Base-by-base conservation (phyloP, 2,113 vertebrate species). In the Lichenostomus cassidix region DNA sequence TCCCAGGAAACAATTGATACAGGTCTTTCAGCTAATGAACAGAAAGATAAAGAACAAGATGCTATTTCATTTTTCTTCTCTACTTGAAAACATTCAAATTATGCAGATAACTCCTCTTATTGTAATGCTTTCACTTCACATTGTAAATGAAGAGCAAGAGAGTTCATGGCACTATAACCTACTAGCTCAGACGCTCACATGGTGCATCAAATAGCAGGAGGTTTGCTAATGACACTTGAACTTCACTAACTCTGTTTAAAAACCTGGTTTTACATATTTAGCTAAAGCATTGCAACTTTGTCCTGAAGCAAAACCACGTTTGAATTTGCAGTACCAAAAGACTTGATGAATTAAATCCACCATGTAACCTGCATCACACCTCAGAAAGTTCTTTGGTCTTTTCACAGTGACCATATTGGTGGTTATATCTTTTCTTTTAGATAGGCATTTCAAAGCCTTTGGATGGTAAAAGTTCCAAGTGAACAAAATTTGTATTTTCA, bases 331-430 rank as follows among this genome's bases (percentile, higher is more conserved):
- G 21, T 17, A 8, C 5, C 60, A 55, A 68, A 59, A 76, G 3
- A 6, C 23, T 24, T 50, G 9, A 29, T 31, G 5, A 58, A 41
- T 42, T 11, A 56, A 53, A 52, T 39, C 15, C 6, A 3, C 27
- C 60, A 8, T 2, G 3, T 9, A 47, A 21, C 2, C 0, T 3
- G 1, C 8, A 25, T 15, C 11, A 17, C 20, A 50, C 3, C 2
- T 25, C 22, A 21, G 20, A 70, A 62, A 46, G 3, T 2, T 27
- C 20, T 71, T 59, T 33, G 18, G 5, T 47, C 19, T 60, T 87
- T 31, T 23, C 39, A 31, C 9, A 19, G 6, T 49, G 13, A 69
- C 13, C 12, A 16, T 15, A 12, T 21, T 73, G 19, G 12, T 52
- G 2, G 37, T 19, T 55, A 31, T 39, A 35, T 5, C 14, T 68